Evolutionary conservation across 2,113 vertebrate species (phyloP).

Genomic region (Equus quagga): DNA sequence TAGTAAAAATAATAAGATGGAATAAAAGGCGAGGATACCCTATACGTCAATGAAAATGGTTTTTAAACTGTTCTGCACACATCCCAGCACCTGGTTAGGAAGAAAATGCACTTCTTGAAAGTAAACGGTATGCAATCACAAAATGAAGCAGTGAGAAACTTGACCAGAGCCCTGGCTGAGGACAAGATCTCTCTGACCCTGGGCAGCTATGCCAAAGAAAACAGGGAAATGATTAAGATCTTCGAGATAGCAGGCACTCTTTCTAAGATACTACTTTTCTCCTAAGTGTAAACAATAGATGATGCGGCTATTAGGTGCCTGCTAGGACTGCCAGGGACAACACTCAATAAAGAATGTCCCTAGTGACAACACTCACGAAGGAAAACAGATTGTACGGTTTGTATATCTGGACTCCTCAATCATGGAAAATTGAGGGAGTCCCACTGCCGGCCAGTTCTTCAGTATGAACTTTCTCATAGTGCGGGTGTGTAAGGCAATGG

Average conservation of each 20-base stretch:
- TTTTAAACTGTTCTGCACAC: background rate
- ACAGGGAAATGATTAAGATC: background rate
- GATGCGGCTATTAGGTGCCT: background rate
- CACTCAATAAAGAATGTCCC: background rate
- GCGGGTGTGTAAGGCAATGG: background rate
- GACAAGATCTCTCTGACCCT: background rate
- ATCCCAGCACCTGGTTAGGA: background rate
- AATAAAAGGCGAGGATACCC: background rate
- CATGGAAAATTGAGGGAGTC: constrained; percentile 40
- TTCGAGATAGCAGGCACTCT: background rate
- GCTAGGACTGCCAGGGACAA: background rate
- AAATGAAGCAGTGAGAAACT: background rate
- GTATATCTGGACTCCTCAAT: constrained; percentile 33
- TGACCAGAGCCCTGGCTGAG: background rate
- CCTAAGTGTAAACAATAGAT: background rate
- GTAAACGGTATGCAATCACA: background rate
- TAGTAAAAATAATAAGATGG: background rate
- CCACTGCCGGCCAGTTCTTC: background rate
- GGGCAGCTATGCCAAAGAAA: background rate
- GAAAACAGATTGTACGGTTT: background rate
- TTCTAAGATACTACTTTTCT: background rate
- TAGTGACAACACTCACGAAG: background rate
- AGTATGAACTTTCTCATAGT: constrained; percentile 3
- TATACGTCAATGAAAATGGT: background rate
- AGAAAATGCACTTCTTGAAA: constrained; percentile 18